Base-by-base conservation (phyloP, 2,888 invertebrate genomes). In the Pseudoips prasinana region DNA sequence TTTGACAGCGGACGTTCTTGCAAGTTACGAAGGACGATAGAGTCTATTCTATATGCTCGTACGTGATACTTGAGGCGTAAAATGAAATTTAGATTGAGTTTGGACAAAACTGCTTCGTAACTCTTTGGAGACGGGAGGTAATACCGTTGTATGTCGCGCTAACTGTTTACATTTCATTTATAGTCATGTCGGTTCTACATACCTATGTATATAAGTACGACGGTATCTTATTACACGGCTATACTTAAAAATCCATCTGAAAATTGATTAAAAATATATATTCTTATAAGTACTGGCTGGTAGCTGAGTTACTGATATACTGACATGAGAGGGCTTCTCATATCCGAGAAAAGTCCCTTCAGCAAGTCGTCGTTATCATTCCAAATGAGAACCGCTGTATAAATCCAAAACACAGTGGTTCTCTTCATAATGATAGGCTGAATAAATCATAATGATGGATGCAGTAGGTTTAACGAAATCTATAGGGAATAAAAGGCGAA, bases 71-170 rank as follows among this genome's bases (percentile, higher is more conserved):
- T 80, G 80, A 77, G 78, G 84, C 86, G 86, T 85, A 81, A 85
- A 85, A 88, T 87, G 84, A 87, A 85, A 83, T 87, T 85, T 81
- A 80, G 78, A 87, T 88, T 81, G 84, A 84, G 75, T 86, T 85
- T 85, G 79, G 80, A 73, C 80, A 73, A 69, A 62, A 60, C 58
- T 66, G 68, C 64, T 65, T 64, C 59, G 64, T 56, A 47, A 58
- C 45, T 48, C 55, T 66, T 70, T 71, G 46, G 69, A 20, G n/a
- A 7, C 7, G 64, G 62, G 48, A 50, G 44, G 55, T 55, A 52
- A 58, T 47, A 42, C 42, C 30, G 51, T 41, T 44, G 28, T 37
- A 31, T 33, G 23, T 37, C 29, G 46, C 39, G 33, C 14, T 39
- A 42, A 43, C 37, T 51, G 48, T 55, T 60, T 61, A 57, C 51